These are phyloP conservation scores for Ifrita kowaldi DNA, from an alignment of 2,113 vertebrate species.

Conservation along the genomic window DNA sequence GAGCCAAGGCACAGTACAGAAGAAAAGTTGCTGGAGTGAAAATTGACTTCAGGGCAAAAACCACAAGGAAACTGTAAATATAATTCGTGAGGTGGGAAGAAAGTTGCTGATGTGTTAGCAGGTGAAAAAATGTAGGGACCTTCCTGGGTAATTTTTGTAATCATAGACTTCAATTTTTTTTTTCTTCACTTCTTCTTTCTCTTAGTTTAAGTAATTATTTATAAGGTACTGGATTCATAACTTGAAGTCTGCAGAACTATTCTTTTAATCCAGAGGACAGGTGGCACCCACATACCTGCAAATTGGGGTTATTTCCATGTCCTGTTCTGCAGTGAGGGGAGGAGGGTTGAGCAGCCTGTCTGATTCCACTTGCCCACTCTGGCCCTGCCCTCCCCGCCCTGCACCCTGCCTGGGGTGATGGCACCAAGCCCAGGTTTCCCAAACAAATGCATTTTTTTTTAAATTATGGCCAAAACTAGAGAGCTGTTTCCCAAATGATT, in stretches of 20 bases:
- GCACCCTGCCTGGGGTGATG: neutral
- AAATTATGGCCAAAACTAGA: neutral
- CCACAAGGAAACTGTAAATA: conserved; percentile 47
- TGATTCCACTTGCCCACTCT: neutral
- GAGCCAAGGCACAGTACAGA: conserved; percentile 35
- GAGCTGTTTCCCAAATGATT: fast-evolving
- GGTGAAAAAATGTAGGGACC: neutral
- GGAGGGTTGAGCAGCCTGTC: neutral
- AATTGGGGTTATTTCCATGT: neutral
- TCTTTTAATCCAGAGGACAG: neutral
- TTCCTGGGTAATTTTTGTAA: neutral
- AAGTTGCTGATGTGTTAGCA: neutral
- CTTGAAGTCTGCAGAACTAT: neutral
- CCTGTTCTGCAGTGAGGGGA: neutral
- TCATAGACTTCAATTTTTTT: neutral
- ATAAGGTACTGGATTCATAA: neutral
- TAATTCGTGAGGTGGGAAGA: conserved; percentile 15
- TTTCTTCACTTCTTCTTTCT: neutral
- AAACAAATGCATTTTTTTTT: neutral
- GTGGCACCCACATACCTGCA: neutral
- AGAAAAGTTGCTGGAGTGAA: conserved; percentile 45
- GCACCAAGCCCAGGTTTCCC: neutral
- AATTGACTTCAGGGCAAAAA: conserved; percentile 59
- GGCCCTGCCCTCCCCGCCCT: neutral
- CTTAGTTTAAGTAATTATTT: neutral